These are phyloP conservation scores for Drosophila cognata DNA, from an alignment of 2,888 invertebrate genomes.

Conservation along the genomic window DNA sequence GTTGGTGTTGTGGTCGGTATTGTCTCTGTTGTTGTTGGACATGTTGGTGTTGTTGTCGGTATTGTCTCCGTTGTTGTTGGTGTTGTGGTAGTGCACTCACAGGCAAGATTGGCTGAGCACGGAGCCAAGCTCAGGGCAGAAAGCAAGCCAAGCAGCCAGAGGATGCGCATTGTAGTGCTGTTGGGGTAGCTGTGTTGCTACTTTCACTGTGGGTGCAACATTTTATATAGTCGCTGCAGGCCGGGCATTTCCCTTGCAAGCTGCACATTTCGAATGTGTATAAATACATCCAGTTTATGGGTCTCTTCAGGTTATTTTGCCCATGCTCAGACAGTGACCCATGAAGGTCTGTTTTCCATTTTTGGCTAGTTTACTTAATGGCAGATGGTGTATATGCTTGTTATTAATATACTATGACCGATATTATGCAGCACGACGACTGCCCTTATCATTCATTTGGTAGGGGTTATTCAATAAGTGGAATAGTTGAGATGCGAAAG, in stretches of 20 bases:
- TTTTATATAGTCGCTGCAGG: slow-evolving; percentile 33
- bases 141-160: slow-evolving; percentile 11
- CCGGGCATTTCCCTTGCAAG: neutral
- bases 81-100: neutral
- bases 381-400: slow-evolving; percentile 23
- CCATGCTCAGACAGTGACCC: slow-evolving; percentile 22
- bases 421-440: neutral
- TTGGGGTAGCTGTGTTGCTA: slow-evolving; percentile 15
- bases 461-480: neutral
- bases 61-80: neutral
- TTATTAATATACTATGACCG: neutral
- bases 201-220: neutral
- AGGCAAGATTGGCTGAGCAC: neutral
- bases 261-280: slow-evolving; percentile 5
- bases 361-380: slow-evolving; percentile 38
- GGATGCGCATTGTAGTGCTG: slow-evolving; percentile 22
- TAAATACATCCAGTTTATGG: neutral
- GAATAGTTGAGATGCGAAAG: neutral
- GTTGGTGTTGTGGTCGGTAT: too few species aligned
- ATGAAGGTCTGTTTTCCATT: slow-evolving; percentile 38
- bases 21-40: too few species aligned
- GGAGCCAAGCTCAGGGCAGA: slow-evolving; percentile 1
- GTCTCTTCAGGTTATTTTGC: neutral
- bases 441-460: neutral
- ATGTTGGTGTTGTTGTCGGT: neutral